Evolutionary conservation across 2,888 invertebrate species (phyloP), one percentile per base, ranked within the genome.

Genomic region (Anticlea derivata): DNA sequence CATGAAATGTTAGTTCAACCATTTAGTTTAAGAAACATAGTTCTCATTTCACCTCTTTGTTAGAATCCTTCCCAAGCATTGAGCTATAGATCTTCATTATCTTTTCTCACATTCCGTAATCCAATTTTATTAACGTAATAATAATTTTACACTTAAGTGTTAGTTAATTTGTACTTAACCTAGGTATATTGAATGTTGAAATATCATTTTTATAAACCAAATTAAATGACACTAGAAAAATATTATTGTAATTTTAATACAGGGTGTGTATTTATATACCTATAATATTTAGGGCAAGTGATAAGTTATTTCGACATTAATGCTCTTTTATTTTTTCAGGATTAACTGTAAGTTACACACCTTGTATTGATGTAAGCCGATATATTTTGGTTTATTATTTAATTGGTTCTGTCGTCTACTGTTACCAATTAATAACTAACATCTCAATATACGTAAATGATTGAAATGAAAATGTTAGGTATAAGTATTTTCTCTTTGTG

Each of bases 91-190:
- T 49, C 26, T 35, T 47, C 13, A 48, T 53, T 47, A 50, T 60
- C 45, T 66, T 55, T 61, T 65, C 47, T 61, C 67, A 77, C 78
- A 78, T 78, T 78, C 77, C 77, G 72, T 65, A 66, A 55, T 56
- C 57, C 65, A 66, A 68, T 55, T 58, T 54, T 52, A 40, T 56
- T 60, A 22, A 41, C 41, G 55, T 46, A 49, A 53, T 50, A 48
- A 54, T 48, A 56, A 54, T 59, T 58, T 60, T 58, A 49, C 60
- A 52, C 54, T 46, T 57, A 55, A 47, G 58, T 58, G 55, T 60
- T 58, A 45, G 43, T 48, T 60, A 52, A 59, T 61, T 63, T 58
- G 73, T 75, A 75, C 73, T 73, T 73, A 73, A 73, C 51, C 7
- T 52, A 47, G 52, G 3, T 37, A 31, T 47, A 55, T 44, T 46